Percentiles rank a stretch among this genome's conserved stretches.
Evolutionary conservation across 1,140 invertebrate species (phyloP).

Genomic region (Stenopsyche tienmushanensis): DNA sequence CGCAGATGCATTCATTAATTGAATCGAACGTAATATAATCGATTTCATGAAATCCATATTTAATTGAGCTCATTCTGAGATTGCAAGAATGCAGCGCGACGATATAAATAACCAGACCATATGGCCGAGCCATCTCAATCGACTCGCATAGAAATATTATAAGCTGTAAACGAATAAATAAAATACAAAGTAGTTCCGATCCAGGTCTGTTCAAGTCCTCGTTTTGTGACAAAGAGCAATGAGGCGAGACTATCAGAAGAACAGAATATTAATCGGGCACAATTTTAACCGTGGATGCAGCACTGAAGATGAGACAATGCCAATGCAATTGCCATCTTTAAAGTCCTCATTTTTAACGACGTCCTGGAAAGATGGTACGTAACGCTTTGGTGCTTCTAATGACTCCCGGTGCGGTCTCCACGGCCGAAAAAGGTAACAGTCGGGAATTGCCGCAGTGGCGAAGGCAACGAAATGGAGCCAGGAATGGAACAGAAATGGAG

Average conservation of each 20-base stretch:
- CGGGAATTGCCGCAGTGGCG: no score
- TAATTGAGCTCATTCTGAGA: no score
- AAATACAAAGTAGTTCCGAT: neutral
- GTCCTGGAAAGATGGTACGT: no score
- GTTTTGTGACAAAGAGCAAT: neutral
- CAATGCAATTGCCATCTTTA: neutral
- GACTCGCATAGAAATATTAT: constrained; percentile 8
- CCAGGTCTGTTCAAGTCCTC: neutral
- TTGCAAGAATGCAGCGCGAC: constrained; percentile 14
- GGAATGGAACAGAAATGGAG: no score
- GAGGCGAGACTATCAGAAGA: neutral
- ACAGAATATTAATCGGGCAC: neutral
- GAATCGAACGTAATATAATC: no score
- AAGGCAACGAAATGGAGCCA: no score
- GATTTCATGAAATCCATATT: no score
- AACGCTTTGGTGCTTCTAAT: no score
- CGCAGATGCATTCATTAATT: no score
- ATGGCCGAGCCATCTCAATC: constrained; percentile 9
- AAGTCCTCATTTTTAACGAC: no score
- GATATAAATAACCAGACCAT: constrained; percentile 25
- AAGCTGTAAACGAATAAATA: constrained; percentile 3
- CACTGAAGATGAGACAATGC: constrained; percentile 1
- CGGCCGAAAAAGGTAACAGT: no score
- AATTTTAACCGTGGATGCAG: neutral
- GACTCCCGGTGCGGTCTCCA: no score